Evolutionary conservation across 2,113 vertebrate species (phyloP), one percentile per base, ranked within the genome.

Genomic region (Indri indri): DNA sequence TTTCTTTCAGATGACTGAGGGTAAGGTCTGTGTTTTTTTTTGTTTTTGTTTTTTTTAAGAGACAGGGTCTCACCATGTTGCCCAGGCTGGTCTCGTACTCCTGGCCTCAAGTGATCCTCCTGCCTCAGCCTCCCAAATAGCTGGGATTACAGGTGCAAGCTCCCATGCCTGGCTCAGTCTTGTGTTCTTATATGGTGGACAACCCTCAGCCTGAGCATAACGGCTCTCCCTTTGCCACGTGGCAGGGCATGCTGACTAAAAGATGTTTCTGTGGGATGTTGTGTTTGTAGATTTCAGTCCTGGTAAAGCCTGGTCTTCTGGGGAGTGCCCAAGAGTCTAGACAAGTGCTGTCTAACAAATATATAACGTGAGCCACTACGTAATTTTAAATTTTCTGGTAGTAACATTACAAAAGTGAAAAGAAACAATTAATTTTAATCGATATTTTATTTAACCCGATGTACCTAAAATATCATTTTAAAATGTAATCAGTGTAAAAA

Each of bases 381-480:
- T 74, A 47, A 65, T 80, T 59, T 66, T 34, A n/a, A 70, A 42
- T 54, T 70, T 91, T 47, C 50, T 57, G 80, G 32, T 68, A 73
- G 42, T n/a, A 30, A 22, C 11, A 17, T 71, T 10, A 37, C 18
- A 89, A 66, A 89, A 74, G 54, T 47, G 6, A 42, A 84, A 82
- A 94, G 22, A 59, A 77, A 63, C 22, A 65, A 40, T 87, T 93
- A 57, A 50, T 42, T 81, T 89, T 94, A 88, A 57, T 70, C 4
- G 59, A 6, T 57, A 61, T 85, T 63, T 82, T 84, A 82, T n/a
- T 94, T 52, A 94, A 81, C 8, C 59, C 34, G 47, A n/a, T 16
- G 14, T 71, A 66, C 32, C 17, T 90, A 52, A 90, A 94, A 57
- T 37, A 89, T 71, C 17, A 79, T 91, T 86, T 88, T 81, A 54